Conservation (phyloP, 2,113 vertebrate species). For the Chelonoidis abingdonii region DNA sequence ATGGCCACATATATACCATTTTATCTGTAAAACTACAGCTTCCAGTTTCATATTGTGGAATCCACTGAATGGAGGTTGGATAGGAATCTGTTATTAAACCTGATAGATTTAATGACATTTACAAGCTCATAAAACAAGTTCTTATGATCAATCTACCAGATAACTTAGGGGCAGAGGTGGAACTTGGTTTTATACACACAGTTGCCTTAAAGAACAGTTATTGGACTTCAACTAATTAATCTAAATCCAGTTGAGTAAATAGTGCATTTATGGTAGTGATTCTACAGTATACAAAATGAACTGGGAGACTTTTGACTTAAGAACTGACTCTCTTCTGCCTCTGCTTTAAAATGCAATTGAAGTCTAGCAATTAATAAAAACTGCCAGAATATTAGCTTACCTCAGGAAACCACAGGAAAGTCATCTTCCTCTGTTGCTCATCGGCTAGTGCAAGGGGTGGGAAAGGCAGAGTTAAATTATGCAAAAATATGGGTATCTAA, state of each 20-base stretch:
- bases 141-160: conserved; percentile 3
- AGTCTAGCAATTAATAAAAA: rapidly evolving
- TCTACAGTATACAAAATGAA: background rate
- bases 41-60: background rate
- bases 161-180: background rate
- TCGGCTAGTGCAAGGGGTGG: background rate
- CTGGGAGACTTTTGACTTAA: background rate
- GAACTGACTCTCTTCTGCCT: rapidly evolving
- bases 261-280: background rate
- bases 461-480: background rate
- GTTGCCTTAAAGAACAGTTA: background rate
- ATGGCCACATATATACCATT: background rate
- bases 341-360: background rate
- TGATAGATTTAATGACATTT: conserved; percentile 34
- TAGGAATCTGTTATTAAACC: conserved; percentile 33
- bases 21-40: background rate
- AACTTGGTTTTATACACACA: background rate
- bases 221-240: background rate
- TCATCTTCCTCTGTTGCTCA: background rate
- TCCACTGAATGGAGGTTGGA: background rate
- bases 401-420: background rate
- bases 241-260: background rate
- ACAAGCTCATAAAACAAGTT: conserved; percentile 51
- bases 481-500: background rate
- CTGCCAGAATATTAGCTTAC: rapidly evolving